phyloP scores from a whole-genome alignment of 2,888 invertebrate species.

The Cynaeus angustus region DNA sequence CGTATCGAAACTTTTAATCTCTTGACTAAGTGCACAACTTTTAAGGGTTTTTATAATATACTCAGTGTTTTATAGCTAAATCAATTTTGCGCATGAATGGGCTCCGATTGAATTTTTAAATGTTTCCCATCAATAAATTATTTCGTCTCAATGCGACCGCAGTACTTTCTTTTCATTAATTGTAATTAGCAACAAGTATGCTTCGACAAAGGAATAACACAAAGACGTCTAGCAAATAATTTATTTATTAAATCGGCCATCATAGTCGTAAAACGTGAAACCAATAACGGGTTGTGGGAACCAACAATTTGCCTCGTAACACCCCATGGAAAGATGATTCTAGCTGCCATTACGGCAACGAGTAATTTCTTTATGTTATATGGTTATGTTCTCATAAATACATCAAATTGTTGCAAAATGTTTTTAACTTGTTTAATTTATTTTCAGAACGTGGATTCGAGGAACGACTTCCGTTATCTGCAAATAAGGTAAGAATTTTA shows the following conservation, averaged over 20 bases:
- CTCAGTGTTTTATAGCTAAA: slow-evolving; percentile 58
- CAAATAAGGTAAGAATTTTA: slow-evolving; percentile 40
- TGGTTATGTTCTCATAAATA: slow-evolving; percentile 41
- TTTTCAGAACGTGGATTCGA: slow-evolving; percentile 37
- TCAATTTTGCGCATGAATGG: slow-evolving; percentile 63
- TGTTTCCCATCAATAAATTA: slow-evolving; percentile 35
- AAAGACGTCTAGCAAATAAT: slow-evolving; percentile 34
- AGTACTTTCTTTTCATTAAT: background rate
- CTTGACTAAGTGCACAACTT: slow-evolving; percentile 62
- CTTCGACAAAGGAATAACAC: background rate
- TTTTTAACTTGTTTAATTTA: slow-evolving; percentile 37
- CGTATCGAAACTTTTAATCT: slow-evolving; percentile 64
- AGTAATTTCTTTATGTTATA: slow-evolving; percentile 35
- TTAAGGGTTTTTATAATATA: slow-evolving; percentile 57
- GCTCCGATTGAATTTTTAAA: slow-evolving; percentile 50
- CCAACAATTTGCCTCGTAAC: slow-evolving; percentile 34
- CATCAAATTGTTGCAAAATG: slow-evolving; percentile 33
- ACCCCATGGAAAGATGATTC: slow-evolving; percentile 20
- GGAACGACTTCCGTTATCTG: slow-evolving; percentile 24
- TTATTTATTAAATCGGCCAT: slow-evolving; percentile 31
- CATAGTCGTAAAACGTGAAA: slow-evolving; percentile 37
- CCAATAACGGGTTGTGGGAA: slow-evolving; percentile 41
- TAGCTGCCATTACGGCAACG: slow-evolving; percentile 26
- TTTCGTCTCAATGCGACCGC: slow-evolving; percentile 28
- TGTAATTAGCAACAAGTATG: slow-evolving; percentile 20